Evolutionary conservation across 2,113 vertebrate genomes (phyloP).

Genomic region (Dolichallabes microphthalmus): DNA sequence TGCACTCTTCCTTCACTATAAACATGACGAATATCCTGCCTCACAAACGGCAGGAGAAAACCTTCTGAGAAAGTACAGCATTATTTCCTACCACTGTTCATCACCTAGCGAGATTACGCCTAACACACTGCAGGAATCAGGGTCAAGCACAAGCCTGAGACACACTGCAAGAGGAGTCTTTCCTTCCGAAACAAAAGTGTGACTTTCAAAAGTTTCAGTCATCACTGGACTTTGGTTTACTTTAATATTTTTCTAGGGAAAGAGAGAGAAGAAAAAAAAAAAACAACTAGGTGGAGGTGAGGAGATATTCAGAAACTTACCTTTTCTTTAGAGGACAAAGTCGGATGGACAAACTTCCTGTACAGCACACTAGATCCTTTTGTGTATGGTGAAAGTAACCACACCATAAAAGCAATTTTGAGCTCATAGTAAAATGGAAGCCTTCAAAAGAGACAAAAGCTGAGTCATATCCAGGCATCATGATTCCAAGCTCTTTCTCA

Average conservation of each 20-base stretch:
- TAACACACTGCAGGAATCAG: slow-evolving; percentile 40
- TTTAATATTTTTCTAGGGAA: not conserved
- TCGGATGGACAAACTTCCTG: slow-evolving; percentile 98
- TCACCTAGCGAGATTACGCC: slow-evolving; percentile 47
- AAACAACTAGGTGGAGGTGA: slow-evolving; percentile 10
- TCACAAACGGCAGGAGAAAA: slow-evolving; percentile 48
- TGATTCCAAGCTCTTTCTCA: not conserved
- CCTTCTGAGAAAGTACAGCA: slow-evolving; percentile 36
- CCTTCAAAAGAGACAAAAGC: slow-evolving; percentile 71
- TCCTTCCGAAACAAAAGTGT: not conserved
- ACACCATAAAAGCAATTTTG: slow-evolving; percentile 98
- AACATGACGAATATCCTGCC: slow-evolving; percentile 54
- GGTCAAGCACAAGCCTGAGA: slow-evolving; percentile 19
- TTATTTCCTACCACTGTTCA: slow-evolving; percentile 53
- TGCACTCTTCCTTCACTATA: slow-evolving; percentile 18
- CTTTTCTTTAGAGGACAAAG: slow-evolving; percentile 98
- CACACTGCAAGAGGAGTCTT: not conserved
- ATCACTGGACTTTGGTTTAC: not conserved
- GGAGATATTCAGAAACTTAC: slow-evolving; percentile 67
- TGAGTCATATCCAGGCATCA: slow-evolving; percentile 1
- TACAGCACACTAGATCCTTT: slow-evolving; percentile 98
- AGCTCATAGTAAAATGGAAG: slow-evolving; percentile 99
- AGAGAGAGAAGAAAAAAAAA: no score
- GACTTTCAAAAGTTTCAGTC: not conserved
- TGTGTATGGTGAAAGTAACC: slow-evolving; percentile 96